Percentiles rank a stretch among this genome's conserved stretches.
Conservation (phyloP, 2,113 vertebrate genomes). For the Eupsittula cactorum region DNA sequence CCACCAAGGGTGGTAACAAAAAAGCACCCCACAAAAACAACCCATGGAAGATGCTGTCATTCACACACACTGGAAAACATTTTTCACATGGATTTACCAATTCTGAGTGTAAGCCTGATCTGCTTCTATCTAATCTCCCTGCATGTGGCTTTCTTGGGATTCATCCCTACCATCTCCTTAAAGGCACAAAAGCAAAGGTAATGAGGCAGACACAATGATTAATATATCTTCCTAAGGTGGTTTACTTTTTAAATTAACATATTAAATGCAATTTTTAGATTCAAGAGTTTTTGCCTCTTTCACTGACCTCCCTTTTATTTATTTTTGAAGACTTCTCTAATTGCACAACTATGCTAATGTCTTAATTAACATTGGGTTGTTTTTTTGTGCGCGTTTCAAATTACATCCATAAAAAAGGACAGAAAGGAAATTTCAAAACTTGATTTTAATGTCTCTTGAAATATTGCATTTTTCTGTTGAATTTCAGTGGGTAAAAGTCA, state of each 20-base stretch:
- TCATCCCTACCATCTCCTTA: neutral
- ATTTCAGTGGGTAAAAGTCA: neutral
- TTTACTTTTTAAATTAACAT: neutral
- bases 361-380: neutral
- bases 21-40: neutral
- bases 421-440: neutral
- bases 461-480: neutral
- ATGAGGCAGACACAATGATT: neutral
- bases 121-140: neutral
- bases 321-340: neutral
- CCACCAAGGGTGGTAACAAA: neutral
- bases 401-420: neutral
- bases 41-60: fast-evolving
- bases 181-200: neutral
- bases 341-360: neutral
- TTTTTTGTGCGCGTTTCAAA: neutral
- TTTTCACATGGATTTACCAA: neutral
- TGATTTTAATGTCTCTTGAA: neutral
- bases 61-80: neutral
- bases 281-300: neutral
- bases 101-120: neutral
- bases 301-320: neutral
- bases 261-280: neutral
- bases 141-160: neutral
- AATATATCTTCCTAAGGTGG: neutral